Evolutionary conservation across 2,888 invertebrate species (phyloP), one percentile per base, ranked within the genome.

Genomic region (Drosophila robusta): DNA sequence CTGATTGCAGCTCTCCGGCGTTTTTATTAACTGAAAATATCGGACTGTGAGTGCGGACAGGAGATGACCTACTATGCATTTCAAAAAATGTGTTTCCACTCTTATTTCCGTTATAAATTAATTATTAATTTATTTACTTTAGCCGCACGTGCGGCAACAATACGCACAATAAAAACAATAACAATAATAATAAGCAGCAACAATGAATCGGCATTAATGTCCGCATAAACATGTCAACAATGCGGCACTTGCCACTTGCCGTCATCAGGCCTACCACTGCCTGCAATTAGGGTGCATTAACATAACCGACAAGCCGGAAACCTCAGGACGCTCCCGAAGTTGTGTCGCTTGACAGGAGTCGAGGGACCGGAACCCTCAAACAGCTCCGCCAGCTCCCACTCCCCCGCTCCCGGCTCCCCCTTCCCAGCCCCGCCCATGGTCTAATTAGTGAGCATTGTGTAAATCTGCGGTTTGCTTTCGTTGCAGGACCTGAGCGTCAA

Each of bases 401-500:
- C 7, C 18, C 36, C 8, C 3, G 0, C 8, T 16, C 18, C 9
- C 3, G n/a, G n/a, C 11, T 9, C n/a, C 0, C 11, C 44, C 26
- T 46, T 44, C 55, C 4, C 11, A 29, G 47, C 32, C 16, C 55
- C 41, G 46, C n/a, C 45, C 38, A 34, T 9, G 47, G 29, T 61
- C 70, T 76, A 76, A 76, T 76, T 76, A 76, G 75, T 67, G 75
- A 44, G 65, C 56, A 70, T 78, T 78, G 69, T 75, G 54, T 57
- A 45, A 56, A 34, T 8, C 34, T 61, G 44, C 45, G 56, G 44
- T 38, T 54, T 38, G 16, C 50, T 64, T 61, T 71, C 70, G 47
- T 75, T 78, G 29, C 91, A 94, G 94, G 93, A 93, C 70, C 91
- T 94, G 61, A 92, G 92, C 67, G 92, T 94, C 76, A 94, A 93